Evolutionary conservation across 37 sponge, comb jelly and placozoan species (phyloP), one percentile per base, ranked within the genome.

Genomic region (Spongilla lacustris): DNA sequence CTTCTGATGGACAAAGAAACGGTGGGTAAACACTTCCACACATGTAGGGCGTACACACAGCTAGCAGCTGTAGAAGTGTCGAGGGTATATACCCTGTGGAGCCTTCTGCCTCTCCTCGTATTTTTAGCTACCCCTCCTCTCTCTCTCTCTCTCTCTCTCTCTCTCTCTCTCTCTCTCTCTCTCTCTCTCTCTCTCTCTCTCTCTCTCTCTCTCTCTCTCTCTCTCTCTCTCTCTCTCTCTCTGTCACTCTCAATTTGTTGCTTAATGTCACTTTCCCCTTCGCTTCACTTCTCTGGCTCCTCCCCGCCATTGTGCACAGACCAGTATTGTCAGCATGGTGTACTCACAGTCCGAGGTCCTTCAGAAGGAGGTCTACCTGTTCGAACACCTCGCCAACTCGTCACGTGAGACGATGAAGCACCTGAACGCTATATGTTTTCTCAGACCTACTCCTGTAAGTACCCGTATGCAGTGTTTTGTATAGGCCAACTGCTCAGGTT

Each of bases 321-420:
- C 74, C 79, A 73, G 90, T 24, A 91, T 93, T 13, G 92, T 97
- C 4, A 97, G 96, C 48, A 92, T 97, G 88, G 96, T 93, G 71
- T 98, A 93, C 86, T 89, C 97, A 0, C 99, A 98, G 82, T 93
- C 96, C 24, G 99, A 98, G 73, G 88, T 98, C 58, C 80, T 96
- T 1, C 98, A 98, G 86, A 98, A 98, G 66, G 99, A 96, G 76
- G 97, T 98, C 25, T 98, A 92, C 72, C 91, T 97, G 28, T 98
- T 95, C 76, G 99, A 98, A 88, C 73, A 87, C 38, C 74, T 98
- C 71, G 84, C 86, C 83, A 90, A 84, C 74, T 13, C 33, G 21
- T 85, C 86, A 10, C 68, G 97, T 25, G 97, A 98, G 75, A 46
- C 90, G 0, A 98, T 98, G 99, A 96, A 96, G 66, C 99, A 98